Evolutionary conservation across 2,888 invertebrate genomes (phyloP), one percentile per base, ranked within the genome.

Genomic region (Leptothorax acervorum): DNA sequence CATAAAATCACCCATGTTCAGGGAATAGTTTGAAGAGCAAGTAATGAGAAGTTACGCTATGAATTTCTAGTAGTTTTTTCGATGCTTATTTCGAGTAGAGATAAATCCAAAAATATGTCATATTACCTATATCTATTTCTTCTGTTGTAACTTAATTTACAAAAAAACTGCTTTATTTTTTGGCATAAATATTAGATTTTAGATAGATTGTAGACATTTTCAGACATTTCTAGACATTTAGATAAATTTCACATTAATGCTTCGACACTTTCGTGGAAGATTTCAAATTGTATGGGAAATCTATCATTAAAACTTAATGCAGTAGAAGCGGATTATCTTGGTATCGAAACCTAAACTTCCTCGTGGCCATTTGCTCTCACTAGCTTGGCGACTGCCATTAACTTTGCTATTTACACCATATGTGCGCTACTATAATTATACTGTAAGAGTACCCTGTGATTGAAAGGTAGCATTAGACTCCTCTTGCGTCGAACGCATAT

Each of bases 341-440:
- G 15, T 28, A 65, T 51, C 28, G 23, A 82, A 28, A 74, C 23
- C 48, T 75, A 48, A 53, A 15, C 51, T 66, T 84, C 53, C 39
- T 82, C 73, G 57, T 53, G 70, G 81, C 82, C 83, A 87, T 81
- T 89, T 85, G 81, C 81, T 73, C 53, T 63, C 35, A 15, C 73
- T 84, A 84, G 70, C 70, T 73, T 63, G 60, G 18, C 81, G 82
- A 45, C 66, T 84, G 78, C 74, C 85, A 82, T 86, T 90, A 89
- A 87, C 73, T 83, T 83, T 66, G 82, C 83, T 90, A 83, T 83
- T 87, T 78, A 75, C 83, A 85, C 84, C 86, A 60, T 66, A 84
- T 86, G 88, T 70, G 78, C 85, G 66, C 68, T 65, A 82, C 75
- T 62, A 87, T 89, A 90, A 90, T 90, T 90, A 90, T 86, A 90